Percentiles rank a stretch among this genome's conserved stretches.
Conservation (phyloP, 2,797 vertebrate genomes). For the Morus bassanus region DNA sequence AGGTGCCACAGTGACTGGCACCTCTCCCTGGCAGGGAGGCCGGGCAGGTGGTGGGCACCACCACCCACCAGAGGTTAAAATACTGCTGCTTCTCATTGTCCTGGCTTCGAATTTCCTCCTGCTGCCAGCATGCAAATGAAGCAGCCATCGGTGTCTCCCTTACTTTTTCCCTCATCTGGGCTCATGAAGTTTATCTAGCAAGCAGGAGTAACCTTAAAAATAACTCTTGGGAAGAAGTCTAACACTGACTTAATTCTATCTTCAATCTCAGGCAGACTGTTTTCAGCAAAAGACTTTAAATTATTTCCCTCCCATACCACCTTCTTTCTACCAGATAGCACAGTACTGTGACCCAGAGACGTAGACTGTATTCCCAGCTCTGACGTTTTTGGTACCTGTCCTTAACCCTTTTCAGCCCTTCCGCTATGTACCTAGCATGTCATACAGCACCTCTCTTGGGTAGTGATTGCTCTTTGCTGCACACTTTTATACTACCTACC, state of each 20-base stretch:
- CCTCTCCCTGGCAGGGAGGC: not conserved
- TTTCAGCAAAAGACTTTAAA: not conserved
- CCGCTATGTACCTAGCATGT: not conserved
- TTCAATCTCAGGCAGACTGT: slow-evolving; percentile 20
- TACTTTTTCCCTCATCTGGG: not conserved
- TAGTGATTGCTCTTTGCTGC: not conserved
- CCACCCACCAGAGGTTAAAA: fast-evolving
- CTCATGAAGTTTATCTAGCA: not conserved
- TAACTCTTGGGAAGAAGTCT: not conserved
- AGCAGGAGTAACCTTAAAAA: not conserved
- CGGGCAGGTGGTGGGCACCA: not conserved
- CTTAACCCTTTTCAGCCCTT: not conserved
- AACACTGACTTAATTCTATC: not conserved
- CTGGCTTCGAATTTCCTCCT: fast-evolving
- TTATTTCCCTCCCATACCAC: not conserved
- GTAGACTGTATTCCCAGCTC: not conserved
- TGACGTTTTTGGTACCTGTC: not conserved
- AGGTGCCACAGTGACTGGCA: not conserved
- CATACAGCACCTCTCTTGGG: not conserved
- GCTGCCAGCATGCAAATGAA: fast-evolving
- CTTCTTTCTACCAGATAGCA: not conserved
- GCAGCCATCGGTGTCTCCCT: fast-evolving
- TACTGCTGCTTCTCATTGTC: not conserved
- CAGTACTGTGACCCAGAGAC: not conserved
- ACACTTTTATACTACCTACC: not conserved